Percentiles rank a stretch among this genome's conserved stretches.
These are phyloP conservation scores for Atta colombica DNA, from an alignment of 1,140 invertebrate species.

Conservation along the genomic window DNA sequence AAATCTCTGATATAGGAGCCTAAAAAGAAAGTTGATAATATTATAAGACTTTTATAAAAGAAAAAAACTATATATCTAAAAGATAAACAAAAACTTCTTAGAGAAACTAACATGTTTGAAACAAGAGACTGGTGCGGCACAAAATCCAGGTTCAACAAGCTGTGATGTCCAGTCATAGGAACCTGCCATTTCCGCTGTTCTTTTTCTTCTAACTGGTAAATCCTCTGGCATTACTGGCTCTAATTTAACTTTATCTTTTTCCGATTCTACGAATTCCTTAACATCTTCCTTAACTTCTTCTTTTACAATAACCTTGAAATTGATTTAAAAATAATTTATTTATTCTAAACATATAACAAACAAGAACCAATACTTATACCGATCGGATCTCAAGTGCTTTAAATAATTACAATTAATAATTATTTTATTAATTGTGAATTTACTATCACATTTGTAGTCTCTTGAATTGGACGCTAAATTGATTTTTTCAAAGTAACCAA, in stretches of 20 bases:
- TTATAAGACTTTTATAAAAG: constrained; percentile 22
- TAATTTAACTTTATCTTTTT: constrained; percentile 78
- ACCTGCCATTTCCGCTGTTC: constrained; percentile 88
- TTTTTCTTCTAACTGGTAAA: constrained; percentile 86
- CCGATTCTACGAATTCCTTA: constrained; percentile 62
- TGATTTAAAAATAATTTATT: too few species aligned
- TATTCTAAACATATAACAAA: too few species aligned
- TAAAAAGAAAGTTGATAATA: constrained; percentile 76
- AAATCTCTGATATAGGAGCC: constrained; percentile 96
- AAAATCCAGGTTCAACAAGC: constrained; percentile 91
- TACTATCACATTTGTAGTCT: too few species aligned
- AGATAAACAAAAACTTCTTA: neutral
- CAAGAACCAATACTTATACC: too few species aligned
- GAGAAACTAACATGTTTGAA: constrained; percentile 92
- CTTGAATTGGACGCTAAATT: too few species aligned
- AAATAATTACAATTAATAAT: too few species aligned
- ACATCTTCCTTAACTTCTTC: constrained; percentile 66
- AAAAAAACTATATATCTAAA: constrained; percentile 8
- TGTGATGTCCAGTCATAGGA: constrained; percentile 94
- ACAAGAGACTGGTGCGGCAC: constrained; percentile 95
- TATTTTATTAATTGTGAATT: too few species aligned
- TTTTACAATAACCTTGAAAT: constrained; percentile 62
- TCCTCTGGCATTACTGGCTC: constrained; percentile 84
- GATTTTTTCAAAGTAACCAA: too few species aligned
- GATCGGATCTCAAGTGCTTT: too few species aligned